Evolutionary conservation across 2,113 vertebrate genomes (phyloP), one percentile per base, ranked within the genome.

Genomic region (Nansenia antarctica): DNA sequence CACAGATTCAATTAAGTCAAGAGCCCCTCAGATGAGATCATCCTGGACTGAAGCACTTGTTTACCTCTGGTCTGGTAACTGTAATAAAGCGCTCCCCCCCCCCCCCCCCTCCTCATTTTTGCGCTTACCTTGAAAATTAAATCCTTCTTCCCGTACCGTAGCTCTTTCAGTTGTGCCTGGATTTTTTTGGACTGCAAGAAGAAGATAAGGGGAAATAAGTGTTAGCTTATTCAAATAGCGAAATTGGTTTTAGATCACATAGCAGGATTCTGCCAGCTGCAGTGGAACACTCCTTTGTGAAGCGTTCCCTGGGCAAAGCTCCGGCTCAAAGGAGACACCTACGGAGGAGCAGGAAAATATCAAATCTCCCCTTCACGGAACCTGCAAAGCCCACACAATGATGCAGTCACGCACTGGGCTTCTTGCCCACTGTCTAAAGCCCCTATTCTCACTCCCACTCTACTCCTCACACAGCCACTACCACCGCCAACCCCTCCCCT

Each of bases 101-200:
- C 71, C 81, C 84, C 74, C 76, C 72, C 73, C 80, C 66, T 65
- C 77, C 71, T 82, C 84, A 73, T 76, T 70, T 84, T 83, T 79
- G 68, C 80, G 80, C 93, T 95, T 88, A 99, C 97, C 96, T 98
- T 98, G 91, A 97, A 97, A 92, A 99, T 94, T 91, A 99, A 96
- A 92, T 99, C 97, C 81, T 99, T 99, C 87, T 99, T 99, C 67
- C 97, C 98, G 68, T 99, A 98, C 70, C 95, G 95, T 76, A 99
- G 94, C 84, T 98, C 97, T 88, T 99, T 99, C 91, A 99, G 92
- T 88, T 99, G 98, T 75, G 97, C 94, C 91, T 98, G 98, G 78
- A 99, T 96, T 92, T 96, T 97, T 94, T 96, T 99, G 73, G 98
- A 98, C 98, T 98, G 93, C 69, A 94, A 92, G 73, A 67, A 29